These are phyloP conservation scores for Stenodera caucasica DNA, from an alignment of 2,888 invertebrate genomes.

Conservation along the genomic window DNA sequence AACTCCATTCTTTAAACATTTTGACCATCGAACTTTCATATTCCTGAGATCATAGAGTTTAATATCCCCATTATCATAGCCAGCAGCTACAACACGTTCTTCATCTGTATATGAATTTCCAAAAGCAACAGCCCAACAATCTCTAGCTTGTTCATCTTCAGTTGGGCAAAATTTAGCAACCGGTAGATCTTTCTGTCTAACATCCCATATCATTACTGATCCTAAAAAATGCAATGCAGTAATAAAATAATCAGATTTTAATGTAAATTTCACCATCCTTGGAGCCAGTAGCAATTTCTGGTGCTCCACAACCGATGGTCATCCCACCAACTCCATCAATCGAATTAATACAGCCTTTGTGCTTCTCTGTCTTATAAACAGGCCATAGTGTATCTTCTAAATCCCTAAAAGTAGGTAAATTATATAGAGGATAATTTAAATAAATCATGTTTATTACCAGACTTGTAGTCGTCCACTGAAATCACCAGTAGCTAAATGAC, in stretches of 20 bases:
- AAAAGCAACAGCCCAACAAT: conserved; percentile 94
- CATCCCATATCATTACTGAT: conserved; percentile 93
- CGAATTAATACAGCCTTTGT: conserved; percentile 83
- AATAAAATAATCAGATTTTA: neutral
- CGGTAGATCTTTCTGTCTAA: conserved; percentile 83
- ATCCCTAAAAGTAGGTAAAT: conserved; percentile 63
- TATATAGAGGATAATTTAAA: neutral
- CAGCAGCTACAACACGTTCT: conserved; percentile 85
- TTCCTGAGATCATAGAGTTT: conserved; percentile 89
- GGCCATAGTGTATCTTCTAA: conserved; percentile 73
- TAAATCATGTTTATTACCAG: conserved; percentile 62
- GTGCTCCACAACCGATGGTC: conserved; percentile 82
- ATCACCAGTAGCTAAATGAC: conserved; percentile 88
- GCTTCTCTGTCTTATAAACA: conserved; percentile 77
- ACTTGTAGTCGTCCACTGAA: conserved; percentile 83
- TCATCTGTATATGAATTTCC: conserved; percentile 87
- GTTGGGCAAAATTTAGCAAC: conserved; percentile 87
- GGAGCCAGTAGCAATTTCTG: conserved; percentile 93
- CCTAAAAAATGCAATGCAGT: conserved; percentile 56
- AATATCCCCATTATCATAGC: conserved; percentile 95
- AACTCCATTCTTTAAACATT: conserved; percentile 87
- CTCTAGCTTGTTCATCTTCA: conserved; percentile 70
- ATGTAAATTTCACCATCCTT: conserved; percentile 70
- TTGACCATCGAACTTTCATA: conserved; percentile 87
- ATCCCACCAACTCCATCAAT: conserved; percentile 91